A percentile compares a stretch with the other conserved stretches of the same genome.
Conservation (phyloP, 35 echinoderm and acorn worm species). For the Diadema setosum region DNA sequence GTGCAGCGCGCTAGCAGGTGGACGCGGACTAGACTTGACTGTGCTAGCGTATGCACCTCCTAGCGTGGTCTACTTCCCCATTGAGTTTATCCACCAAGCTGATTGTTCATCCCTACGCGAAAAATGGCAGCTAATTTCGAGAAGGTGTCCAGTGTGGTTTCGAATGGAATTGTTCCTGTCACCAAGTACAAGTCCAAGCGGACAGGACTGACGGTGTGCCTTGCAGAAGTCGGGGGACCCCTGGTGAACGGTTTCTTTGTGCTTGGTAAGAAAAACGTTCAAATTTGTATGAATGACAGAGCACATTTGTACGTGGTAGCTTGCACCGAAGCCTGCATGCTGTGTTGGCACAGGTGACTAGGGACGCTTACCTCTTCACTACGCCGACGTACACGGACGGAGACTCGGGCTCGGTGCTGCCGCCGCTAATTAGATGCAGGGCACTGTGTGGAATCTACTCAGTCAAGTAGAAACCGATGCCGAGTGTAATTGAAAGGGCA, state of each 20-base stretch:
- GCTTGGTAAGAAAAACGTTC: conserved; percentile 49
- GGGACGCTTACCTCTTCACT: not conserved
- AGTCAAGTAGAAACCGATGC: too few relatives aligned
- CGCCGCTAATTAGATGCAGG: not conserved
- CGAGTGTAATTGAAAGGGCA: too few relatives aligned
- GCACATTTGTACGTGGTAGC: not conserved
- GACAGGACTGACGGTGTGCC: conserved; percentile 78
- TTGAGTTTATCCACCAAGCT: too few relatives aligned
- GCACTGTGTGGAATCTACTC: too few relatives aligned
- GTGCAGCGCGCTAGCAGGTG: not conserved
- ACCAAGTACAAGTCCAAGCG: conserved; percentile 78
- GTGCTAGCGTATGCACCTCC: not conserved
- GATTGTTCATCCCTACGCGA: too few relatives aligned
- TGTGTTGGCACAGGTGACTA: not conserved
- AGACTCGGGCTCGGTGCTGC: not conserved
- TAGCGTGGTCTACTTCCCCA: not conserved
- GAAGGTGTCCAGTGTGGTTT: conserved; percentile 65
- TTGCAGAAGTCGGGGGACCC: conserved; percentile 90
- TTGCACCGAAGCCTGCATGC: not conserved
- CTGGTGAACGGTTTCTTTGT: conserved; percentile 94
- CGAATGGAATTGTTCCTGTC: conserved; percentile 88
- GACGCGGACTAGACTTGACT: not conserved
- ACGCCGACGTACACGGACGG: not conserved
- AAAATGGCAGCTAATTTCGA: conserved; percentile 76
- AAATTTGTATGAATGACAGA: not conserved